Base-by-base conservation (phyloP, 2,888 invertebrate genomes). In the Palloptera scutellata region DNA sequence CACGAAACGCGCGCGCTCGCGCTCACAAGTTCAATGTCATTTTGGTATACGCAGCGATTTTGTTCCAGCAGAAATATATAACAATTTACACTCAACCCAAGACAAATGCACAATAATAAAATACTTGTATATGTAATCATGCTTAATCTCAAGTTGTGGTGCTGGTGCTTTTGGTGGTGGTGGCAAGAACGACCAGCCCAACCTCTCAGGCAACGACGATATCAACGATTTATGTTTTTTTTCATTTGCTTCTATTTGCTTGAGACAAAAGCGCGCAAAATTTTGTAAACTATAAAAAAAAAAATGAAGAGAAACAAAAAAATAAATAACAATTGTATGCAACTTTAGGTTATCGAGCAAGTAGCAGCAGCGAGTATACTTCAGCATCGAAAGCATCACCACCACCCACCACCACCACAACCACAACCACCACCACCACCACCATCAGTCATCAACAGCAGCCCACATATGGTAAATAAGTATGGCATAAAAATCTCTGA, bases 1-100 rank as follows among this genome's bases (percentile, higher is more conserved):
- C 43, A 58, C 45, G 61, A 30, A n/a, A 20, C 20, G 41, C 60
- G 41, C 11, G 17, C 42, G 30, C 60, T 20, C 60, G 13, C 60
- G 19, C 60, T 12, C 20, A 45, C 64, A 68, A 68, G 68, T 68
- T 68, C 68, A 68, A 64, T 64, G 68, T 48, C 52, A 43, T 48
- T 58, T 30, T 30, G 2, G 30, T 30, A 30, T 30, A 30, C 30
- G 30, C 30, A 30, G 30, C 30, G 30, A 30, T 30, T 30, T 48
- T 48, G 48, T 48, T 53, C 42, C 58, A 12, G 53, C 43, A 9
- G 53, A n/a, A 19, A 61, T 51, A 43, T 52, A 19, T 19, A 30
- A 41, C 52, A 48, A 48, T 45, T 20, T 51, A 48, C 30, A 40
- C 15, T 13, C 17, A 42, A 51, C n/a, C 40, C 4, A 20, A 13